Evolutionary conservation across 2,888 invertebrate species (phyloP), one percentile per base, ranked within the genome.

Genomic region (Listrodromus nycthemerus): DNA sequence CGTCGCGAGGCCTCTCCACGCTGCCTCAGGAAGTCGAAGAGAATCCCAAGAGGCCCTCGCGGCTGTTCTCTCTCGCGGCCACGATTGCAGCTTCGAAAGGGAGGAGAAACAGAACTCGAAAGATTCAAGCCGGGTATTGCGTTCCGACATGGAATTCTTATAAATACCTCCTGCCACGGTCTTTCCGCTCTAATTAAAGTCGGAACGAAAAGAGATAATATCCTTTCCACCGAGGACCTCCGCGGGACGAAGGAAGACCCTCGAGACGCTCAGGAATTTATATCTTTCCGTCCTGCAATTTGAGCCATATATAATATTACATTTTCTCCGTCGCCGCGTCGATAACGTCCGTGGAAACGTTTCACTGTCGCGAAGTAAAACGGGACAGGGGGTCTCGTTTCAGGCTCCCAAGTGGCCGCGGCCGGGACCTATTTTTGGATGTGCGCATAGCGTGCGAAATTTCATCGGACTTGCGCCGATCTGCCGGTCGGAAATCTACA

Each of bases 181-280:
- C 71, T 80, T 71, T 76, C 24, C 67, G 67, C 83, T 76, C 83
- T 80, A 67, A 80, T 83, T 80, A 73, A 76, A 71, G 78, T 45
- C 61, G 58, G 16, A 65, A 65, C 65, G 48, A 48, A 50, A 63
- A 61, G 27, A 27, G 41, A 41, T 41, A 41, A 61, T 55, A 55
- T 55, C 55, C 41, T 13, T 41, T 41, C 41, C 41, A 50, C 30
- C 58, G 24, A 30, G 58, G 21, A 55, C 27, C 30, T 10, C 30
- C 58, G 58, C 48, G 58, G 16, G 30, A 61, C 58, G 27, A 41
- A 16, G 41, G 41, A 41, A 16, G 41, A 41, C 30, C 10, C 63
- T 50, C 52, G 50, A 48, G 24, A 24, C 58, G 50, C 45, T 63
- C 61, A 70, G 63, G 63, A 78, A 78, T 78, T 78, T 4, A 16